phyloP scores from a whole-genome alignment of 2,888 invertebrate species.

The Clostera curtula region DNA sequence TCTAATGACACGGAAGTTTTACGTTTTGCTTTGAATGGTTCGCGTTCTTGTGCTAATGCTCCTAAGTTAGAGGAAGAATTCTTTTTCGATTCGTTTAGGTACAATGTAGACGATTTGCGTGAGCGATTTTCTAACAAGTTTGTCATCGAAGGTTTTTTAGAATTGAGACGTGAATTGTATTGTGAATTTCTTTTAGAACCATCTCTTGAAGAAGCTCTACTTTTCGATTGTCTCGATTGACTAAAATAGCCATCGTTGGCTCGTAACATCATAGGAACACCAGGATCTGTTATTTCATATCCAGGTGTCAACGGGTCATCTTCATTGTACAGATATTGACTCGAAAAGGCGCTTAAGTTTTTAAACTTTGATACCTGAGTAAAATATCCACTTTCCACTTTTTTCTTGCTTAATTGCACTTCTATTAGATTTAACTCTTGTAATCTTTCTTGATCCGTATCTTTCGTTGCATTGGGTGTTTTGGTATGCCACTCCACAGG shows the following conservation, averaged over 20 bases:
- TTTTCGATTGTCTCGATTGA: conserved; percentile 62
- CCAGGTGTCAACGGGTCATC: conserved; percentile 77
- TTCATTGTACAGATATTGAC: conserved; percentile 79
- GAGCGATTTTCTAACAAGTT: conserved; percentile 62
- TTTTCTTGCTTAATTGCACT: conserved; percentile 26
- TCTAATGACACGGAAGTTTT: conserved; percentile 53
- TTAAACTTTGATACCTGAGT: conserved; percentile 55
- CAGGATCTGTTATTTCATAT: conserved; percentile 79
- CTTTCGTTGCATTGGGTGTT: conserved; percentile 37
- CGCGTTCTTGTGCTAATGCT: conserved; percentile 46
- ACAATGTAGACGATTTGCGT: conserved; percentile 60
- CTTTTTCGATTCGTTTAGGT: conserved; percentile 68
- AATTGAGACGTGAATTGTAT: conserved; percentile 60
- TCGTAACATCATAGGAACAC: conserved; percentile 79
- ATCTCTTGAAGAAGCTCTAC: conserved; percentile 54
- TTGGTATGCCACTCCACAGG: conserved; percentile 84
- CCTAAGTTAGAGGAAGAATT: conserved; percentile 58
- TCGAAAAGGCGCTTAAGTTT: conserved; percentile 69
- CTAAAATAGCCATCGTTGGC: conserved; percentile 79
- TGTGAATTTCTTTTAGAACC: conserved; percentile 62
- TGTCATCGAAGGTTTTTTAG: conserved; percentile 64
- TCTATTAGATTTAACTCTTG: conserved; percentile 25
- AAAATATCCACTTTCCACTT: conserved; percentile 55
- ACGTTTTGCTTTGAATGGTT: conserved; percentile 51
- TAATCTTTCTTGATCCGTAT: conserved; percentile 39